Conservation (phyloP, 2,797 vertebrate genomes). For the Glossophaga mutica region DNA sequence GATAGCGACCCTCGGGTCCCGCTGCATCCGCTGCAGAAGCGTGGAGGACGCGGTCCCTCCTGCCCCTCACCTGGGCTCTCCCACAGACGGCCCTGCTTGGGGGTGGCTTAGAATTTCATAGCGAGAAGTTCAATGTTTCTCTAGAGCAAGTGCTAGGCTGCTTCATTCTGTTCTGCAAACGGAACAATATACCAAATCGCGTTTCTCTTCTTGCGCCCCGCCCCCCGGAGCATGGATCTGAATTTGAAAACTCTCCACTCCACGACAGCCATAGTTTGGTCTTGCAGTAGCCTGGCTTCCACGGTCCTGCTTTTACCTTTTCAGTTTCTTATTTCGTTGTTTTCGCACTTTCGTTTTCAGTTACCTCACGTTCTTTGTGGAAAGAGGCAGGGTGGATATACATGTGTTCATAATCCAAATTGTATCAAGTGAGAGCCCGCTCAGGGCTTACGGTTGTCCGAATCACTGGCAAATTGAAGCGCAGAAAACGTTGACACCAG, state of each 20-base stretch:
- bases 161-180: background rate
- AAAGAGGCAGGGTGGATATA: background rate
- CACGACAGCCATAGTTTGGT: background rate
- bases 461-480: background rate
- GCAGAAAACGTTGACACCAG: background rate
- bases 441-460: background rate
- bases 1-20: background rate
- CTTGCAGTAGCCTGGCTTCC: background rate
- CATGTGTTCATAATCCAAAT: background rate
- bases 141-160: background rate
- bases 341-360: background rate
- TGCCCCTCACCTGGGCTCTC: background rate
- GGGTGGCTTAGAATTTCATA: background rate
- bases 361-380: background rate
- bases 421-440: background rate
- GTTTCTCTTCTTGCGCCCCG: background rate
- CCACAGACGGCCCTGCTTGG: background rate
- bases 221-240: background rate
- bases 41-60: background rate
- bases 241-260: background rate
- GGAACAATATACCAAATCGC: background rate
- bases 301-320: background rate
- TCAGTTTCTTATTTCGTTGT: background rate
- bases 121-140: background rate
- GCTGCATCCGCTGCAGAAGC: background rate